Conservation (phyloP, 1,140 invertebrate genomes). For the Brachionus plicatilis region DNA sequence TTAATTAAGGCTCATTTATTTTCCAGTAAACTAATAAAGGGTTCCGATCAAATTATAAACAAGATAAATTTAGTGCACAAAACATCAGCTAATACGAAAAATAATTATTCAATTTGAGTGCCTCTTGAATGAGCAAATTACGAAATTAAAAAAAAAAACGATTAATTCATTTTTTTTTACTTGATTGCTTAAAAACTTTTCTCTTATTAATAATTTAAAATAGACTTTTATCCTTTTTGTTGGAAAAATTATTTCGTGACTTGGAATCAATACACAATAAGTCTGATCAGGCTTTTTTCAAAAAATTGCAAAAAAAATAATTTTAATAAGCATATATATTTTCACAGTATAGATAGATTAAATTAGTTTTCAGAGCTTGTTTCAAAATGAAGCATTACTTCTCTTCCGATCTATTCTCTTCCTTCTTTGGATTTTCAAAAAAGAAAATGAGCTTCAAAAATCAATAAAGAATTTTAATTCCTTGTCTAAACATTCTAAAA, state of each 20-base stretch:
- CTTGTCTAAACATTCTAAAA: neutral
- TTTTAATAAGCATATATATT: neutral
- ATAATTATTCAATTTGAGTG: neutral
- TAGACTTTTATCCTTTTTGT: neutral
- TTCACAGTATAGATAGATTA: neutral
- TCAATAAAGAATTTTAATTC: neutral
- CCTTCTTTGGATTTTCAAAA: neutral
- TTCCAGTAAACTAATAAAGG: no score
- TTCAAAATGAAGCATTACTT: neutral
- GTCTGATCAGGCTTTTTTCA: neutral
- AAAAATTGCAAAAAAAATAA: neutral
- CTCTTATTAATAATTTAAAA: neutral
- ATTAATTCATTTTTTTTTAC: neutral
- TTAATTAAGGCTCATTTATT: no score
- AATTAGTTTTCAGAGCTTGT: neutral
- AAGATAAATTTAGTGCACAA: neutral
- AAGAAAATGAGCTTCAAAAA: neutral
- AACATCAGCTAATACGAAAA: neutral
- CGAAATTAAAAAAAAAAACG: neutral
- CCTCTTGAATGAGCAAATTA: no score
- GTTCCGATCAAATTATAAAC: no score
- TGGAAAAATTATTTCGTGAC: neutral
- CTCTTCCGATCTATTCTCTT: neutral
- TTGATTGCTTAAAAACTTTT: neutral
- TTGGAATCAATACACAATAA: neutral